Evolutionary conservation across 2,113 vertebrate species (phyloP), one percentile per base, ranked within the genome.

Genomic region (Prionailurus viverrinus): DNA sequence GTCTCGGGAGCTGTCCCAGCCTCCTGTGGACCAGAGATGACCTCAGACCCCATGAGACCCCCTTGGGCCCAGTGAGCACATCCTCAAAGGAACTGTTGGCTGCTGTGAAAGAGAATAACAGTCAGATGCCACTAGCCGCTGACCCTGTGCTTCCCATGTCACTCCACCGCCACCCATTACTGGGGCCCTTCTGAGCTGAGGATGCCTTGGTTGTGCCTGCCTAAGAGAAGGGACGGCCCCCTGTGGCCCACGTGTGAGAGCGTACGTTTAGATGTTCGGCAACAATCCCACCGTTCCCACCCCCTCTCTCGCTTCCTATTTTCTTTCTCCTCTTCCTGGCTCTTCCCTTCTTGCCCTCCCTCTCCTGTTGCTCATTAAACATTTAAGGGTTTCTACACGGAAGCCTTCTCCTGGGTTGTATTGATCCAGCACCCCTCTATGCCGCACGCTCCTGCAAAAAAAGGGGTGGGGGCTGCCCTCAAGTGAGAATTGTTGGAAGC

Each of bases 1-100:
- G 41, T 66, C 33, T 3, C 4, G 74, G 39, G 41, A 78, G 29
- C 14, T 68, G 74, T 48, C 27, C 39, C 73, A 55, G 65, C 36
- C 27, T 83, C n/a, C 19, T 27, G 18, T 27, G 73, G 88, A 73
- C 55, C 45, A 39, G 19, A 45, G 71, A 63, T 18, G 4, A 82
- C n/a, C 11, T 11, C 29, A 29, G 33, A 51, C 19, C 4, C 63
- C 12, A 23, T 61, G 58, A 66, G 39, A 93, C 16, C 13, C 25
- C 3, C 2, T 23, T 4, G 51, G 45, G 15, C 45, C 9, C 15
- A 12, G 1, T 0, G 29, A 53, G 14, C 36, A 9, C 23, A 58
- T 91, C 29, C 33, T 91, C 18, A 39, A 36, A 45, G 25, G 66
- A 94, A 69, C 33, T 48, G 39, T 73, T 80, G 55, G 9, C 27